A percentile compares a stretch with the other conserved stretches of the same genome.
phyloP scores from a whole-genome alignment of 2,888 invertebrate species.

The Drosophila cyrtoloma region DNA sequence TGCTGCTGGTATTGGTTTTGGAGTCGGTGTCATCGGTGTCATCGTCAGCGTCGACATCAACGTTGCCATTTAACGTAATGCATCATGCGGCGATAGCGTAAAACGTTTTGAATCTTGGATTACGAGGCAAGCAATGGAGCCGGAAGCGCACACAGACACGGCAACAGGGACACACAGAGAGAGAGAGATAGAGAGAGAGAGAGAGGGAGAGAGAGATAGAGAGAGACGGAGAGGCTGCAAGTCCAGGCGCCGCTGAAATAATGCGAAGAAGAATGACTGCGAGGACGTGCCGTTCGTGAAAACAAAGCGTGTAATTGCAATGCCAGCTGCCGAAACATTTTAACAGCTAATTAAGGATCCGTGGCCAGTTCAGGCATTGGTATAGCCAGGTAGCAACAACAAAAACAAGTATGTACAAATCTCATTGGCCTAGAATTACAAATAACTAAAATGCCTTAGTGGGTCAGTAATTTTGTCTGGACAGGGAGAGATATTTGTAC shows the following conservation, averaged over 20 bases:
- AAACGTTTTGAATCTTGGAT: slow-evolving; percentile 54
- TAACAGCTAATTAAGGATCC: slow-evolving; percentile 66
- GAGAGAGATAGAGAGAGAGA: neutral
- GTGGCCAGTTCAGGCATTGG: neutral
- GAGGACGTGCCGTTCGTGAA: slow-evolving; percentile 58
- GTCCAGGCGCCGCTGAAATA: slow-evolving; percentile 19
- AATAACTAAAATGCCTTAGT: too few relatives aligned
- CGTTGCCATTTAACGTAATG: slow-evolving; percentile 68
- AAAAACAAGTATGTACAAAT: neutral
- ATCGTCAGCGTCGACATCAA: slow-evolving; percentile 27
- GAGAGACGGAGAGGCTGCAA: slow-evolving; percentile 5
- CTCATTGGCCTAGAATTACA: neutral
- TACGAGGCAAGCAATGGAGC: slow-evolving; percentile 20
- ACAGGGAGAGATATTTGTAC: neutral
- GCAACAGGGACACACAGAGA: neutral
- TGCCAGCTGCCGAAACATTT: slow-evolving; percentile 62
- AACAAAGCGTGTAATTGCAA: slow-evolving; percentile 68
- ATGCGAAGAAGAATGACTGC: slow-evolving; percentile 10
- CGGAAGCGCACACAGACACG: neutral
- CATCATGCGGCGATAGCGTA: slow-evolving; percentile 63
- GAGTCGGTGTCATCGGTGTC: slow-evolving; percentile 2
- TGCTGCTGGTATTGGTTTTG: slow-evolving; percentile 8
- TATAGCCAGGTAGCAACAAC: neutral
- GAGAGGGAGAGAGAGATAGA: neutral
- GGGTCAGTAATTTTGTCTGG: neutral